phyloP scores from a whole-genome alignment of 2,113 vertebrate species.

The Atrichornis clamosus region DNA sequence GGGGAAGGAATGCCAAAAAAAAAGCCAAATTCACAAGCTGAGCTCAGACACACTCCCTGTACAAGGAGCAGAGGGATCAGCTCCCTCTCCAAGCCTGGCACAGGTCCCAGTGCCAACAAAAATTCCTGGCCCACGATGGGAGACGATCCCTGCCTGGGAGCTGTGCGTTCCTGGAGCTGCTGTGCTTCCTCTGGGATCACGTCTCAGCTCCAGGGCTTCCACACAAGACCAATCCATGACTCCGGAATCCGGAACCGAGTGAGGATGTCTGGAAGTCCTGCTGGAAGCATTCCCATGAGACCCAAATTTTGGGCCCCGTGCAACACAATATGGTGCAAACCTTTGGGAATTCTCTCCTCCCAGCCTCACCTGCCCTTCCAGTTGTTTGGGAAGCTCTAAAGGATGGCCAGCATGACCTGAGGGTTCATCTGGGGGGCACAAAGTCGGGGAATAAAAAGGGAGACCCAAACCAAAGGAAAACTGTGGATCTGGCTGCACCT shows the following conservation, averaged over 20 bases:
- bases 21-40: not conserved
- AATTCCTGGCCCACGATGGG: accelerated
- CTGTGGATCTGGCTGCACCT: accelerated
- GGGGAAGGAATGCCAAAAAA: not conserved
- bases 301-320: accelerated
- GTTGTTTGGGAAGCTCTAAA: not conserved
- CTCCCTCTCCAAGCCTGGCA: conserved; percentile 37
- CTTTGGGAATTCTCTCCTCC: not conserved
- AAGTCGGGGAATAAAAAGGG: not conserved
- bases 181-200: not conserved
- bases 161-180: not conserved
- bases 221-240: accelerated
- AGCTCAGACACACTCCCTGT: not conserved
- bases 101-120: conserved; percentile 14
- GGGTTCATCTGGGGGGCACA: not conserved
- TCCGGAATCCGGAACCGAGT: not conserved
- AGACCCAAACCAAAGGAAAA: not conserved
- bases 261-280: not conserved
- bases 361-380: not conserved
- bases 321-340: accelerated
- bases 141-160: not conserved
- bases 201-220: not conserved
- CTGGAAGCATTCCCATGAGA: not conserved
- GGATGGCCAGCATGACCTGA: not conserved
- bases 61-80: not conserved